These are phyloP conservation scores for Antheraea pernyi DNA, from an alignment of 1,140 invertebrate genomes.

Conservation along the genomic window DNA sequence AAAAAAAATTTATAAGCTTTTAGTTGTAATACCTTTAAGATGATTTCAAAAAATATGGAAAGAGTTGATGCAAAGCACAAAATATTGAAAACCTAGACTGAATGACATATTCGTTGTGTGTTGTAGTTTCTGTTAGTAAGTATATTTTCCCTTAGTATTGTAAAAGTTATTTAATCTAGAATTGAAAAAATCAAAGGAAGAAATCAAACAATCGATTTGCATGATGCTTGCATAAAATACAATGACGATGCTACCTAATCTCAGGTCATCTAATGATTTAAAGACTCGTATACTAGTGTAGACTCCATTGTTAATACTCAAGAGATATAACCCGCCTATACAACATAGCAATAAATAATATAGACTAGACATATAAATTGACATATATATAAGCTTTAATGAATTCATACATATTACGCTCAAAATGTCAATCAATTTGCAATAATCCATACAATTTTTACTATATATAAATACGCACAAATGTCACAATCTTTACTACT, in stretches of 20 bases:
- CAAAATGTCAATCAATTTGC: background rate
- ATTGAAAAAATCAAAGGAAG: background rate
- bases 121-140: background rate
- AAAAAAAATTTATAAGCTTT: no score
- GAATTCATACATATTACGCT: background rate
- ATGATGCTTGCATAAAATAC: background rate
- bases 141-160: background rate
- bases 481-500: background rate
- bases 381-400: background rate
- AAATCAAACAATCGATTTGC: background rate
- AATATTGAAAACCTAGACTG: no score
- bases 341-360: conserved; percentile 76
- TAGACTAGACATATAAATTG: conserved; percentile 34
- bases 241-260: background rate
- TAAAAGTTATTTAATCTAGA: background rate
- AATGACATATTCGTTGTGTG: no score
- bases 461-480: background rate
- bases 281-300: conserved; percentile 18
- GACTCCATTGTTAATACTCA: conserved; percentile 61
- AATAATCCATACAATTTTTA: background rate
- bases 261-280: background rate
- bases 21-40: no score
- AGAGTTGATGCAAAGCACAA: no score
- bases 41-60: no score
- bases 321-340: conserved; percentile 72